A percentile compares a stretch with the other conserved stretches of the same genome.
These are phyloP conservation scores for Lasiurus cinereus DNA, from an alignment of 2,113 vertebrate genomes.

Conservation along the genomic window DNA sequence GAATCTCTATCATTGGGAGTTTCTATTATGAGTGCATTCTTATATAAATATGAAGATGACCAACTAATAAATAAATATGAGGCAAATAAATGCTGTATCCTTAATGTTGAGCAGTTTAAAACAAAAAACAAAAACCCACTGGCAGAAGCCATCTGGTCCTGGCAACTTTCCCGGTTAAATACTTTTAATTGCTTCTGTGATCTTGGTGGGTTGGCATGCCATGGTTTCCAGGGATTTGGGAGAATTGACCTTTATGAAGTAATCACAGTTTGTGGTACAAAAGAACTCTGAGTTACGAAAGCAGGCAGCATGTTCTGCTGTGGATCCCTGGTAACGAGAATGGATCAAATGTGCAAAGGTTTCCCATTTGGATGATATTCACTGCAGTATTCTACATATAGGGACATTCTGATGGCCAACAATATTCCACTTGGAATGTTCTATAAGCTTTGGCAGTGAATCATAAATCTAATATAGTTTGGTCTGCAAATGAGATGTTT, in stretches of 20 bases:
- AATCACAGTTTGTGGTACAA: slow-evolving; percentile 78
- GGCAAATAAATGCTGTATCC: slow-evolving; percentile 75
- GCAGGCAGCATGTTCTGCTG: slow-evolving; percentile 53
- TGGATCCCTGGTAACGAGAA: slow-evolving; percentile 45
- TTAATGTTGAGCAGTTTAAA: slow-evolving; percentile 76
- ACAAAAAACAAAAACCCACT: slow-evolving; percentile 80
- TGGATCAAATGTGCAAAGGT: slow-evolving; percentile 17
- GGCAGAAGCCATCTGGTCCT: slow-evolving; percentile 77
- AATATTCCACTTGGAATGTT: background rate
- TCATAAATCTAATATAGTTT: background rate
- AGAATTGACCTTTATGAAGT: slow-evolving; percentile 82
- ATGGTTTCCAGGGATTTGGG: slow-evolving; percentile 78
- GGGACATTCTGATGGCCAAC: background rate
- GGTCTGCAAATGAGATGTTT: background rate
- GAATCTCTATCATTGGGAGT: background rate
- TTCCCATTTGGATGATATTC: slow-evolving; percentile 38
- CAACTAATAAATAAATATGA: slow-evolving; percentile 66
- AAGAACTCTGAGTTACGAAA: slow-evolving; percentile 78
- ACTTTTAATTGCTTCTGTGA: slow-evolving; percentile 83
- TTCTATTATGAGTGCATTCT: background rate
- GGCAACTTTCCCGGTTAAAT: slow-evolving; percentile 83
- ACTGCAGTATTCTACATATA: background rate
- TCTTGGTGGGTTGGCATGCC: slow-evolving; percentile 78
- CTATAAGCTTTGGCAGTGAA: background rate
- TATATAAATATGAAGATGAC: slow-evolving; percentile 57